Evolutionary conservation across 2,888 invertebrate genomes (phyloP).

Genomic region (Lasiommata megera): DNA sequence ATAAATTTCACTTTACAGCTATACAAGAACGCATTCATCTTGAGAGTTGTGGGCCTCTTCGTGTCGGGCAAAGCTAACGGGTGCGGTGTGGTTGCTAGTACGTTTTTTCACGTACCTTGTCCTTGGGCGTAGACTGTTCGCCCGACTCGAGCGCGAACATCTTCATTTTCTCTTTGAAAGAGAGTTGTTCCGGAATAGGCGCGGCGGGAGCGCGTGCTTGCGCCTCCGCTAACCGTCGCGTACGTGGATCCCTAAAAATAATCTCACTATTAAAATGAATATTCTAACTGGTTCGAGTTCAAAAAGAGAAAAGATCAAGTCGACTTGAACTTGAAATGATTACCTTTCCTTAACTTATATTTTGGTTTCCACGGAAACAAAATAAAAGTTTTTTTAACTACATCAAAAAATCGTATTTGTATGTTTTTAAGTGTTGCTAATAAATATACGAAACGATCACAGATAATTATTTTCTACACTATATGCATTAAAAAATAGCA

Average conservation of each 20-base stretch:
- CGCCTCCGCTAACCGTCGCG: constrained; percentile 84
- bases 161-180: constrained; percentile 99
- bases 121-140: constrained; percentile 94
- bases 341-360: no score
- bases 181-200: constrained; percentile 94
- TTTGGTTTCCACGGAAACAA: no score
- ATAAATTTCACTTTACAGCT: neutral
- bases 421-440: no score
- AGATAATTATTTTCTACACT: no score
- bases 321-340: no score
- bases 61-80: neutral
- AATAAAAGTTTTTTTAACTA: no score
- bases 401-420: no score
- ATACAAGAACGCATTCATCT: neutral
- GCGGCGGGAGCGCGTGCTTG: constrained; percentile 87
- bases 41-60: neutral
- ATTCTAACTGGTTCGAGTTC: no score
- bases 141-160: constrained; percentile 99
- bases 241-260: constrained; percentile 89
- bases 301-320: no score
- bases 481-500: no score
- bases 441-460: no score
- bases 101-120: constrained; percentile 80
- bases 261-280: neutral
- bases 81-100: constrained; percentile 8